Evolutionary conservation across 2,888 invertebrate genomes (phyloP).

Genomic region (Imbricaverruca yamaguchii): DNA sequence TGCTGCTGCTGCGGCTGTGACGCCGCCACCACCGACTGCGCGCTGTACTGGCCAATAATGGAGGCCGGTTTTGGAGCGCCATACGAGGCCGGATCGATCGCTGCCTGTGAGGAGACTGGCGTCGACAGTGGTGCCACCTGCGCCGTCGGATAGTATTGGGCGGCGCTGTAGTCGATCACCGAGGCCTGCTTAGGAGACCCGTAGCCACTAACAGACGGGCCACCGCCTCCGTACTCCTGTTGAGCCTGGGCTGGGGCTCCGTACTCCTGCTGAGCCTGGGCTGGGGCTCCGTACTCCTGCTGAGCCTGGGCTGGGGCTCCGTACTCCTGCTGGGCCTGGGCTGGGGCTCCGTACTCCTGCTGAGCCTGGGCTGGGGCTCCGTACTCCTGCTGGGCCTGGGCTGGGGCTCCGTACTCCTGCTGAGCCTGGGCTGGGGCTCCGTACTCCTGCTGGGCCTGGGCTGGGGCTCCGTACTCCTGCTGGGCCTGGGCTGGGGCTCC

Average conservation of each 20-base stretch:
- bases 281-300: background rate
- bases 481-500: background rate
- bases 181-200: slow-evolving; percentile 16
- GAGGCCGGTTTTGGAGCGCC: background rate
- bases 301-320: background rate
- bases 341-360: background rate
- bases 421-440: background rate
- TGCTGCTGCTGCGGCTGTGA: background rate
- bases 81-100: background rate
- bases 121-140: slow-evolving; percentile 9
- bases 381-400: slow-evolving; percentile 7
- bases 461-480: background rate
- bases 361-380: background rate
- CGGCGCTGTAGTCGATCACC: slow-evolving; percentile 8
- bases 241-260: background rate
- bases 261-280: background rate
- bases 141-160: slow-evolving; percentile 1
- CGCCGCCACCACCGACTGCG: background rate
- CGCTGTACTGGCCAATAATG: slow-evolving; percentile 8
- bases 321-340: slow-evolving; percentile 1
- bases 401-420: background rate
- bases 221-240: background rate
- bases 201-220: background rate
- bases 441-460: background rate
- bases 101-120: background rate